Conservation (phyloP, 2,888 invertebrate genomes). For the Heliconius ethilla region DNA sequence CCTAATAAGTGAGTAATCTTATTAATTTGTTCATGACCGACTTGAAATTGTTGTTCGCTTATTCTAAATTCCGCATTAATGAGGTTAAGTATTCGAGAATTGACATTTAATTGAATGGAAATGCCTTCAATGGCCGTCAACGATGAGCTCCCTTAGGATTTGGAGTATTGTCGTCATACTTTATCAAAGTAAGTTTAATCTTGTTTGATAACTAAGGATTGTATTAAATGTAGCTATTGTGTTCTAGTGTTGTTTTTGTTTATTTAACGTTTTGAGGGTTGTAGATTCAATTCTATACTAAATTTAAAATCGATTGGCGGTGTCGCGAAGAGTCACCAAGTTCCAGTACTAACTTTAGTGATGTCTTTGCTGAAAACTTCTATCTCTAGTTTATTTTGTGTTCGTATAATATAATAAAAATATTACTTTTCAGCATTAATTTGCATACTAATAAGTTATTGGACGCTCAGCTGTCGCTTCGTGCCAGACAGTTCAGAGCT, state of each 20-base stretch:
- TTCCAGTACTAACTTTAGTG: too few species aligned
- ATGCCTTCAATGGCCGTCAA: slow-evolving; percentile 43
- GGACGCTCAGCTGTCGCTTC: slow-evolving; percentile 61
- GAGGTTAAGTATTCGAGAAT: slow-evolving; percentile 43
- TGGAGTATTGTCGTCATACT: slow-evolving; percentile 64
- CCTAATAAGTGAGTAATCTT: not conserved
- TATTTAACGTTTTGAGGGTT: not conserved
- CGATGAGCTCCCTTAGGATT: slow-evolving; percentile 62
- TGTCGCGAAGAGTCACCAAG: too few species aligned
- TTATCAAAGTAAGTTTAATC: slow-evolving; percentile 65
- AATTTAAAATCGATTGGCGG: too few species aligned
- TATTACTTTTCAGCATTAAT: slow-evolving; percentile 54
- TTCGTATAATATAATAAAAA: too few species aligned
- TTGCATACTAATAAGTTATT: slow-evolving; percentile 59
- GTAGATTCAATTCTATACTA: not conserved
- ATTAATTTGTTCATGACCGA: slow-evolving; percentile 51
- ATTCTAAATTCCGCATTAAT: slow-evolving; percentile 49
- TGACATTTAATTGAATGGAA: slow-evolving; percentile 46
- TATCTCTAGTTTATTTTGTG: too few species aligned
- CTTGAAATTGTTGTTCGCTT: slow-evolving; percentile 62
- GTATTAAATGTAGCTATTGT: not conserved
- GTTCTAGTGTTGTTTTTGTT: not conserved
- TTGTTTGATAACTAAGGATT: slow-evolving; percentile 17
- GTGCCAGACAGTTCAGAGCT: slow-evolving; percentile 57
- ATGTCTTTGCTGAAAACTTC: too few species aligned